Percentiles rank a stretch among this genome's conserved stretches.
These are phyloP conservation scores for Scaptomyza parva DNA, from an alignment of 2,888 invertebrate species.

Conservation along the genomic window DNA sequence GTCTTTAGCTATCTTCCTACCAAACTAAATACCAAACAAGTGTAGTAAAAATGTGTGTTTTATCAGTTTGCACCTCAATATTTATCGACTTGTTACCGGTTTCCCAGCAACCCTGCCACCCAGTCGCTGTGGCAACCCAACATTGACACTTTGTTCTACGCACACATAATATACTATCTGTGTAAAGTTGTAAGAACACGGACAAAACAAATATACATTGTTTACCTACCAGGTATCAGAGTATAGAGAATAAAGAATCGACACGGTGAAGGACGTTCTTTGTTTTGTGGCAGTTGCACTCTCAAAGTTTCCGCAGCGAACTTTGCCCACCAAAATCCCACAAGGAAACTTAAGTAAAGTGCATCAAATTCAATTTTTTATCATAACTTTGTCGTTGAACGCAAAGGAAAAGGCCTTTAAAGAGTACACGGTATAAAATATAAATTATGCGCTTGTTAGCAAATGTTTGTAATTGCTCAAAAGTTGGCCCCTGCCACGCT, in stretches of 20 bases:
- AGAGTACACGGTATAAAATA: slow-evolving; percentile 37
- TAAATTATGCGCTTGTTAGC: slow-evolving; percentile 64
- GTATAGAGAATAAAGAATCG: background rate
- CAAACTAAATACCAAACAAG: too few species aligned
- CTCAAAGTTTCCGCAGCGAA: slow-evolving; percentile 36
- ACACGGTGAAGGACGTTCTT: background rate
- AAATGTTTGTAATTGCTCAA: slow-evolving; percentile 57
- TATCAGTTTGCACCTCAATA: too few species aligned
- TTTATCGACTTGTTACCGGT: too few species aligned
- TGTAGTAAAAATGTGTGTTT: too few species aligned
- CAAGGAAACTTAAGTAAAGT: slow-evolving; percentile 64
- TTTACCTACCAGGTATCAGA: too few species aligned
- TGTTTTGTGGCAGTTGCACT: slow-evolving; percentile 3
- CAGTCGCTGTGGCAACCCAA: too few species aligned
- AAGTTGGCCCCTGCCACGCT: slow-evolving; percentile 26
- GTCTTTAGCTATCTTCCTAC: too few species aligned
- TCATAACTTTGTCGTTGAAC: slow-evolving; percentile 46
- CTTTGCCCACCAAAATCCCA: slow-evolving; percentile 47
- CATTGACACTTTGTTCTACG: too few species aligned
- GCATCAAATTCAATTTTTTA: slow-evolving; percentile 62
- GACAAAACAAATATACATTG: too few species aligned
- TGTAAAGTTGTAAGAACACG: too few species aligned
- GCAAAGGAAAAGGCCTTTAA: slow-evolving; percentile 24
- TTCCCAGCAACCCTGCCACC: too few species aligned
- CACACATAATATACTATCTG: too few species aligned